Evolutionary conservation across 2,113 vertebrate genomes (phyloP).

Genomic region (Struthio camelus): DNA sequence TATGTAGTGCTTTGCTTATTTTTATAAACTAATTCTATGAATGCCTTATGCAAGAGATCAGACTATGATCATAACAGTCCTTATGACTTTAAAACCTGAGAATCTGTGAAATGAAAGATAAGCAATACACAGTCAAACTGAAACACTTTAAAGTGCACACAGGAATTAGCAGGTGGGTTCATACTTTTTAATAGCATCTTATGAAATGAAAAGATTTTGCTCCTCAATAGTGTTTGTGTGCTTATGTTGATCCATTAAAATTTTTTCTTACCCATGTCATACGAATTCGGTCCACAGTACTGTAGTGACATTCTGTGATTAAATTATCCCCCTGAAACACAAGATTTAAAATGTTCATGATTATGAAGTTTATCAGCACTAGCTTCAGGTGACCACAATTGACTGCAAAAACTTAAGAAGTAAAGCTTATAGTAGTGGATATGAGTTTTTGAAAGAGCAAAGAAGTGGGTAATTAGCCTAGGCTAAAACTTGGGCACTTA

Average conservation of each 20-base stretch:
- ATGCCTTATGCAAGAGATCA: not conserved
- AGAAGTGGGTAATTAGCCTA: not conserved
- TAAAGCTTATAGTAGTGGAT: not conserved
- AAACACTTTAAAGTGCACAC: not conserved
- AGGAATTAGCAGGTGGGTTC: not conserved
- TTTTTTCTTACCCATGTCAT: conserved; percentile 89
- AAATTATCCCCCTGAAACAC: conserved; percentile 86
- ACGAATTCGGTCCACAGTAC: conserved; percentile 78
- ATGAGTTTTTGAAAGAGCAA: not conserved
- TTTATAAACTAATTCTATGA: not conserved
- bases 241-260: not conserved
- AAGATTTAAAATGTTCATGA: conserved; percentile 1
- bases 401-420: not conserved
- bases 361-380: not conserved
- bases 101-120: not conserved
- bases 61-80: not conserved
- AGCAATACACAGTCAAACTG: not conserved
- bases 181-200: not conserved
- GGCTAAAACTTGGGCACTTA: not conserved
- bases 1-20: not conserved
- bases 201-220: not conserved
- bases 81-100: not conserved
- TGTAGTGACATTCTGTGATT: conserved; percentile 89
- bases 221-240: not conserved
- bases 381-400: not conserved